Evolutionary conservation across 2,888 invertebrate species (phyloP).

Genomic region (Cataglyphis livida): DNA sequence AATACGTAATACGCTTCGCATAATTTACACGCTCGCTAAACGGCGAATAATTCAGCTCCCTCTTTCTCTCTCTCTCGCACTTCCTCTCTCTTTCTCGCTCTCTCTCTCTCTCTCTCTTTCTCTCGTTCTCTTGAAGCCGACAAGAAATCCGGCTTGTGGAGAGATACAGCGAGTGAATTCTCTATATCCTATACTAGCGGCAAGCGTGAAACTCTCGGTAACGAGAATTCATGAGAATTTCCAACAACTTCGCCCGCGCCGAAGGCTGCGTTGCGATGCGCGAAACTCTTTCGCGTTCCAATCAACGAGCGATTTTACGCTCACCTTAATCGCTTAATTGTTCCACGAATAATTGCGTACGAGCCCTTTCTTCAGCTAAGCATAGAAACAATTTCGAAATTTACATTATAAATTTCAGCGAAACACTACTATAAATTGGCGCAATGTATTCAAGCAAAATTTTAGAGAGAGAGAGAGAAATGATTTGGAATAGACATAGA

Average conservation of each 20-base stretch:
- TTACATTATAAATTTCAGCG: not conserved
- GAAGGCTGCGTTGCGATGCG: constrained; percentile 2
- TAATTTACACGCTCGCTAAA: constrained; percentile 32
- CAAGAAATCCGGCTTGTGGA: constrained; percentile 1
- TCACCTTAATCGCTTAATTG: constrained; percentile 6
- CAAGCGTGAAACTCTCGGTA: constrained; percentile 21
- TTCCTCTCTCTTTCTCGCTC: no score
- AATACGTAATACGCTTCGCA: constrained; percentile 17
- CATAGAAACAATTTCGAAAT: not conserved
- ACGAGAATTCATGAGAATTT: constrained; percentile 14
- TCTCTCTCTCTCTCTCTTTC: not conserved
- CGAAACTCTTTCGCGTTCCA: constrained; percentile 12
- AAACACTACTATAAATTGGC: not conserved
- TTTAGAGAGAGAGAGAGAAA: not conserved
- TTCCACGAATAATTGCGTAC: not conserved
- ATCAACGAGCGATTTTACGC: not conserved
- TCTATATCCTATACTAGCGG: constrained; percentile 14
- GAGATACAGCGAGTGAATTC: constrained; percentile 27
- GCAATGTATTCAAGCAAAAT: not conserved
- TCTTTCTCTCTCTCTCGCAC: not conserved
- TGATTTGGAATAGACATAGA: not conserved
- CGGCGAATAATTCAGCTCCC: not conserved
- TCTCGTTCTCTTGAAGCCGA: not conserved
- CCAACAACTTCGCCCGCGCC: constrained; percentile 17
- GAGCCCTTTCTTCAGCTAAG: not conserved